Evolutionary conservation across 2,113 vertebrate genomes (phyloP).

Genomic region (Crotalus tigris): DNA sequence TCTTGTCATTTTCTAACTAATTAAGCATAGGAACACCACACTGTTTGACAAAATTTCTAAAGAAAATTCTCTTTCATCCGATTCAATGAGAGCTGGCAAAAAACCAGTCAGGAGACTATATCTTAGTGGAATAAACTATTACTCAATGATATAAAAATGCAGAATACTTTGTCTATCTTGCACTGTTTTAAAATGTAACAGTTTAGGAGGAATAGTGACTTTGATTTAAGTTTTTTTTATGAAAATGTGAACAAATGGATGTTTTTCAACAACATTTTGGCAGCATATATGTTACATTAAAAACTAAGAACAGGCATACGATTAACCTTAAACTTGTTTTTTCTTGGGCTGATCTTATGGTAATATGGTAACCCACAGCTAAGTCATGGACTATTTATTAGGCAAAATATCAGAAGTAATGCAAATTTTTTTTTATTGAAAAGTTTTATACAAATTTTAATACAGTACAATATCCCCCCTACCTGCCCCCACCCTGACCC

Average conservation of each 20-base stretch:
- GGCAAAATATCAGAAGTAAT: neutral
- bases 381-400: neutral
- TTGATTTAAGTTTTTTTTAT: neutral
- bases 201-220: neutral
- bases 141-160: neutral
- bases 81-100: neutral
- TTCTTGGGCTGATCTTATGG: neutral
- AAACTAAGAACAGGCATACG: neutral
- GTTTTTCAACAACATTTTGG: neutral
- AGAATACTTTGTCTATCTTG: neutral
- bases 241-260: neutral
- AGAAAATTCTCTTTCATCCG: neutral
- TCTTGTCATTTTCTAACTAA: neutral
- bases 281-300: neutral
- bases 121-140: neutral
- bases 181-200: neutral
- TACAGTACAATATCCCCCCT: too few species aligned
- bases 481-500: too few species aligned
- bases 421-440: neutral
- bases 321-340: neutral
- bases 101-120: neutral
- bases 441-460: too few species aligned
- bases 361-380: neutral
- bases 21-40: neutral
- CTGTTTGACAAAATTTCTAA: neutral